phyloP scores from a whole-genome alignment of 37 sponge, comb jelly and placozoan genomes.

The Cliona cf. orientalis region DNA sequence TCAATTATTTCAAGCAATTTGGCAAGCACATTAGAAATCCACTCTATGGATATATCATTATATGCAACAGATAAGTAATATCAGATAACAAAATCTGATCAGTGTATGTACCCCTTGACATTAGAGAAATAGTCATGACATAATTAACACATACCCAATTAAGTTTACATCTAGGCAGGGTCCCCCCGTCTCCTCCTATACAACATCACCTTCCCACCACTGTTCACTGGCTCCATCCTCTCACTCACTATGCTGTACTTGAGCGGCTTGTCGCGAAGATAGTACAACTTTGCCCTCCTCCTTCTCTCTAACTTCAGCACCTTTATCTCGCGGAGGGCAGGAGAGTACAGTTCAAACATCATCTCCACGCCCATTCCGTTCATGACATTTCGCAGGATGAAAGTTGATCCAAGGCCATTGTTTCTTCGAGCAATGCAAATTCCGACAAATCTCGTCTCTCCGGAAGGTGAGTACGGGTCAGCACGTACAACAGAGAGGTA shows the following conservation, averaged over 20 bases:
- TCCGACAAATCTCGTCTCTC: slow-evolving; percentile 76
- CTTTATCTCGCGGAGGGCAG: slow-evolving; percentile 70
- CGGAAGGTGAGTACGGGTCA: slow-evolving; percentile 67
- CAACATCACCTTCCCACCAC: background rate
- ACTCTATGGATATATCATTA: too few relatives aligned
- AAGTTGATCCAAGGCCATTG: slow-evolving; percentile 73
- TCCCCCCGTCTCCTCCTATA: slow-evolving; percentile 29
- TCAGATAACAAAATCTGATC: too few relatives aligned
- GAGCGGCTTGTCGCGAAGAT: slow-evolving; percentile 75
- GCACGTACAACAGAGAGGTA: slow-evolving; percentile 72
- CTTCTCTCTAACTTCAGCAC: slow-evolving; percentile 84
- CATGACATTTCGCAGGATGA: slow-evolving; percentile 79
- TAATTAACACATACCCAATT: too few relatives aligned
- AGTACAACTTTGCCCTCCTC: slow-evolving; percentile 80
- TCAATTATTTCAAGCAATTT: too few relatives aligned
- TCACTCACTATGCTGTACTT: slow-evolving; percentile 75
- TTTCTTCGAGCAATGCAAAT: slow-evolving; percentile 85
- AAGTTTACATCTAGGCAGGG: too few relatives aligned
- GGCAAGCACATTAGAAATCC: too few relatives aligned
- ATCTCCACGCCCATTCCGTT: slow-evolving; percentile 74
- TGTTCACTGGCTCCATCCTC: slow-evolving; percentile 53
- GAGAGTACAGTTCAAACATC: slow-evolving; percentile 85
- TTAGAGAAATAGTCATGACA: too few relatives aligned
- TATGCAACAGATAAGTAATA: too few relatives aligned
- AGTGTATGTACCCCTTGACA: too few relatives aligned